A percentile compares a stretch with the other conserved stretches of the same genome.
Conservation (phyloP, 2,888 invertebrate genomes). For the Chironomus riparius region DNA sequence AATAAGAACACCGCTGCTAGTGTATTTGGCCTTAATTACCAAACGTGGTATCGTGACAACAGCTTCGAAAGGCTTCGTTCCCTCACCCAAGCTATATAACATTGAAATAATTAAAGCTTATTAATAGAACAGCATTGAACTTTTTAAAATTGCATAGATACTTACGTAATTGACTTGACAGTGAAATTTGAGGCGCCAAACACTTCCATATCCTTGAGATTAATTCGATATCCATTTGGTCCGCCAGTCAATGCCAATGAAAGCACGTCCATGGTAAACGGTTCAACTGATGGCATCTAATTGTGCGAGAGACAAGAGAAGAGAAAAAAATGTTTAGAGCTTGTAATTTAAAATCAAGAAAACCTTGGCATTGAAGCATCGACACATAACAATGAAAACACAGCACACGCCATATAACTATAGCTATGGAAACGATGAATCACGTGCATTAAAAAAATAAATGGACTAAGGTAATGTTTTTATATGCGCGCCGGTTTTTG, state of each 20-base stretch:
- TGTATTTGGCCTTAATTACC: constrained; percentile 55
- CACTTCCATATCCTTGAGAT: constrained; percentile 50
- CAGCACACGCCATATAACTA: no score
- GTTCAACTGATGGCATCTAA: constrained; percentile 55
- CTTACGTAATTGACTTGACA: constrained; percentile 50
- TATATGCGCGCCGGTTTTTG: no score
- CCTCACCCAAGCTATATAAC: constrained; percentile 44
- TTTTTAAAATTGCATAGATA: neutral
- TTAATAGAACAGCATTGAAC: neutral
- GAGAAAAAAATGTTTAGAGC: neutral
- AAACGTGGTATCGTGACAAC: constrained; percentile 55
- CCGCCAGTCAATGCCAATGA: constrained; percentile 49
- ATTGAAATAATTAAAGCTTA: neutral
- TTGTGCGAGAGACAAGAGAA: neutral
- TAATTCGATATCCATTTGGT: constrained; percentile 51
- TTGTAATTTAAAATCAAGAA: constrained; percentile 3
- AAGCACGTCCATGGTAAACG: constrained; percentile 53
- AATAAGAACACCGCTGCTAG: constrained; percentile 57
- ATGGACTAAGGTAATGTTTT: no score
- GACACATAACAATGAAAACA: neutral
- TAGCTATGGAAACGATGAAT: no score
- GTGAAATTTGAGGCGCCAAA: constrained; percentile 56
- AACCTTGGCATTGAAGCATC: neutral
- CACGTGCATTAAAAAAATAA: no score
- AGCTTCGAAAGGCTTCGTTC: constrained; percentile 57